Evolutionary conservation across 2,113 vertebrate genomes (phyloP), one percentile per base, ranked within the genome.

Genomic region (Sylvietta virens): DNA sequence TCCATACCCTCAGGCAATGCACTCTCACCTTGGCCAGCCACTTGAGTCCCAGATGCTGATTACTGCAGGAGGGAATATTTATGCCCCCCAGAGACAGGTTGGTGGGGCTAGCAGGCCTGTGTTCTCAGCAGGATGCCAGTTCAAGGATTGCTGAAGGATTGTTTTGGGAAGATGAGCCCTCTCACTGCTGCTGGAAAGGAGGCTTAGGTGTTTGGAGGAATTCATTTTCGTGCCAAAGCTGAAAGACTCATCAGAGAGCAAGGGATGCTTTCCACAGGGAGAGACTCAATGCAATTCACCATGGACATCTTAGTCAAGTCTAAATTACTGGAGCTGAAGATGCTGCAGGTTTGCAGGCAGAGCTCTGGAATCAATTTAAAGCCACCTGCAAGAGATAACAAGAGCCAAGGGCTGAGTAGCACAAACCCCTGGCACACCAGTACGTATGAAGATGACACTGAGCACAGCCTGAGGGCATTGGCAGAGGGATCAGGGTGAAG

Each of bases 391-490:
- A 45, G 45, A 51, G 15, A 39, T 19, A 47, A 10, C 18, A 42
- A 24, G 42, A 33, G 42, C 23, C 27, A 31, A 14, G n/a, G 44
- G 31, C 31, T 13, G 13, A 84, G 47, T 9, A 37, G 26, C 45
- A 40, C 6, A 37, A 77, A 19, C 19, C 2, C 1, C 1, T 8
- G 44, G n/a, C 50, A 71, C 10, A 3, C 3, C 0, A 2, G 8
- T 10, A 56, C 4, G 6, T 24, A n/a, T 24, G 50, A 88, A 35
- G 28, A 22, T 0, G 9, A 24, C 30, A 10, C 26, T 14, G 70
- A 74, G n/a, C 31, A 64, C 5, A 10, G 22, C 64, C 22, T 26
- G n/a, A 65, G 42, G n/a, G 19, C 27, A 11, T 31, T 27, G 54
- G 33, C 44, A 78, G 65, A 22, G 19, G 17, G 2, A 64, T 11